Evolutionary conservation across 2,888 invertebrate genomes (phyloP).

Genomic region (Lydus trimaculatus): DNA sequence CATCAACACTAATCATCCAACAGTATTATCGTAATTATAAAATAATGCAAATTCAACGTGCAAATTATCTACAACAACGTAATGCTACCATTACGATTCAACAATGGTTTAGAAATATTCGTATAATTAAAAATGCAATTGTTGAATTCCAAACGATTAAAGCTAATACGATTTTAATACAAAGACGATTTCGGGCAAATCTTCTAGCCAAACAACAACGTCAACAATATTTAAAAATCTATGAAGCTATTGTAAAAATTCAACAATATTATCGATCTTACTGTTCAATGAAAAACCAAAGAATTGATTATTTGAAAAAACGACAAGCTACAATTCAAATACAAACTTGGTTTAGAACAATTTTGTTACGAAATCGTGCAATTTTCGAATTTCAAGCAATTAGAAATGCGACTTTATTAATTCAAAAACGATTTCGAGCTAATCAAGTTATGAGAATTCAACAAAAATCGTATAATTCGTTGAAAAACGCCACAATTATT

Average conservation of each 20-base stretch:
- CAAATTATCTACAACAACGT: constrained; percentile 41
- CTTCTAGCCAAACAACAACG: constrained; percentile 26
- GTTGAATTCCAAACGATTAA: constrained; percentile 33
- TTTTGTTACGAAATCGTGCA: constrained; percentile 15
- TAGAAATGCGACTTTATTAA: constrained; percentile 47
- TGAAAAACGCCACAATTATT: constrained; percentile 15
- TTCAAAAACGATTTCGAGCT: constrained; percentile 43
- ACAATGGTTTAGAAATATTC: constrained; percentile 59
- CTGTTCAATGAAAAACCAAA: constrained; percentile 23
- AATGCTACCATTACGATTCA: constrained; percentile 59
- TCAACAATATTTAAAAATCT: constrained; percentile 23
- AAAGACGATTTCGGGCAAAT: constrained; percentile 60
- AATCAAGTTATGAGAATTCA: constrained; percentile 35
- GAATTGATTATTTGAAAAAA: constrained; percentile 35
- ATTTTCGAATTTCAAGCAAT: background rate
- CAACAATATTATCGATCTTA: background rate
- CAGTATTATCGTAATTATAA: background rate
- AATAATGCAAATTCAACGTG: constrained; percentile 29
- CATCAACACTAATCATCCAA: constrained; percentile 37
- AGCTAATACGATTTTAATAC: constrained; percentile 56
- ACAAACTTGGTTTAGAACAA: constrained; percentile 62
- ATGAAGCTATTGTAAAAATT: background rate
- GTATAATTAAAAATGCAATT: background rate
- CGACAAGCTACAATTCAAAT: constrained; percentile 55
- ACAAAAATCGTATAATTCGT: constrained; percentile 27